Percentiles rank a stretch among this genome's conserved stretches.
These are phyloP conservation scores for Conchocele bisecta DNA, from an alignment of 2,888 invertebrate genomes.

Conservation along the genomic window DNA sequence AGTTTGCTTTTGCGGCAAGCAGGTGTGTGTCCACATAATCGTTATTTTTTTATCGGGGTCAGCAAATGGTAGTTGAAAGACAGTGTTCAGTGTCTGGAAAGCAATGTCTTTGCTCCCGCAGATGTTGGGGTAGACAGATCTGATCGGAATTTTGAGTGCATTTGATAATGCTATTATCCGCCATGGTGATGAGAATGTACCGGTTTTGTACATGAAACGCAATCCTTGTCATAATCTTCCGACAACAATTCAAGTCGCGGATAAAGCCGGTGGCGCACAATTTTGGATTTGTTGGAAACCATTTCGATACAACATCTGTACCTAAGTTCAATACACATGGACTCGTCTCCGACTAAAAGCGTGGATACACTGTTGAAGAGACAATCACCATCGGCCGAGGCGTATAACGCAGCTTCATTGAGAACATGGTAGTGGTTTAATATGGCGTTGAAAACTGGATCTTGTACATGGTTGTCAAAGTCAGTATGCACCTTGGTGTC, in stretches of 20 bases:
- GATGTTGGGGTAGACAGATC: conserved; percentile 7
- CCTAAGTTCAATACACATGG: conserved; percentile 19
- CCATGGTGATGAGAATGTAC: conserved; percentile 10
- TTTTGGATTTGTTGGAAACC: conserved; percentile 8
- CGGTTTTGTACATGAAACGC: conserved; percentile 2
- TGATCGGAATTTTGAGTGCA: conserved; percentile 3
- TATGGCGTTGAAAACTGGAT: conserved; percentile 7
- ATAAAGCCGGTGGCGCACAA: not conserved
- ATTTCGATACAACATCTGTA: conserved; percentile 29
- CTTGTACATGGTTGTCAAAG: conserved; percentile 25
- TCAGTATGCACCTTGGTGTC: not conserved
- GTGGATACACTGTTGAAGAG: conserved; percentile 31
- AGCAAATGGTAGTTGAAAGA: conserved; percentile 11
- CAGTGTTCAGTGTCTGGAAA: conserved; percentile 7
- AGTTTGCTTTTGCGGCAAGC: not conserved
- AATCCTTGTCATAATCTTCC: conserved; percentile 4
- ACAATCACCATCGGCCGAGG: conserved; percentile 30
- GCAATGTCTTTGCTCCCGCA: not conserved
- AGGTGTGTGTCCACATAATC: conserved; percentile 26
- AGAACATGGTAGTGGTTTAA: conserved; percentile 9
- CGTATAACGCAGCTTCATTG: not conserved
- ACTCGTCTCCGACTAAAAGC: conserved; percentile 17
- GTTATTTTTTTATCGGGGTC: conserved; percentile 18
- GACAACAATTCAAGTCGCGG: conserved; percentile 5
- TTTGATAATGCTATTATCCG: conserved; percentile 18